Evolutionary conservation across 2,888 invertebrate genomes (phyloP).

Genomic region (Petrolisthes cinctipes): DNA sequence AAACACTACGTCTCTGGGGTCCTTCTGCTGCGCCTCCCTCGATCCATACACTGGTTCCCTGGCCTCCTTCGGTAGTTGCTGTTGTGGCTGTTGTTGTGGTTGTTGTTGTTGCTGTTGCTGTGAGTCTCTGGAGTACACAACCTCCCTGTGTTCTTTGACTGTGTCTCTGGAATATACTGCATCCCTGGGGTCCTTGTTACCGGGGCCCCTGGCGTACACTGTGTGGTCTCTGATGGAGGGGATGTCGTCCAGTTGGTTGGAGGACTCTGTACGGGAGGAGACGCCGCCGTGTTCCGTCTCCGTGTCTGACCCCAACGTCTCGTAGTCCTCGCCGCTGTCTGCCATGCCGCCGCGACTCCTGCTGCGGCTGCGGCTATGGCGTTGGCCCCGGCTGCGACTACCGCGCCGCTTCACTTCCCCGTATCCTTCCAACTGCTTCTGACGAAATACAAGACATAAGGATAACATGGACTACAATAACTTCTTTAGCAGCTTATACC

Average conservation of each 20-base stretch:
- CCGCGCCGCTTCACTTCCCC: constrained; percentile 52
- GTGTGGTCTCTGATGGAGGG: constrained; percentile 62
- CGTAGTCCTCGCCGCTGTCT: constrained; percentile 64
- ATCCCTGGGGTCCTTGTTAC: constrained; percentile 45
- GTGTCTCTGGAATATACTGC: constrained; percentile 50
- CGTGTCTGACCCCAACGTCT: constrained; percentile 54
- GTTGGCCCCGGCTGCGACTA: constrained; percentile 48
- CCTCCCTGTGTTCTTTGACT: constrained; percentile 36
- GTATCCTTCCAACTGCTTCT: constrained; percentile 49
- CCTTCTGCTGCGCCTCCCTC: constrained; percentile 35
- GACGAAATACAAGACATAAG: not conserved
- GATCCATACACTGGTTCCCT: constrained; percentile 37
- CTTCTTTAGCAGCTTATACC: not conserved
- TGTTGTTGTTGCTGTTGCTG: constrained; percentile 28
- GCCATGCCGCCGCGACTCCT: constrained; percentile 24
- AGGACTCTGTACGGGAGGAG: constrained; percentile 62
- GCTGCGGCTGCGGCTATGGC: constrained; percentile 46
- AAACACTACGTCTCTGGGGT: constrained; percentile 33
- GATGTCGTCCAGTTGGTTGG: constrained; percentile 64
- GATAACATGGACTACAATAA: not conserved
- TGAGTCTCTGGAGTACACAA: constrained; percentile 47
- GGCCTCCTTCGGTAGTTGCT: constrained; percentile 28
- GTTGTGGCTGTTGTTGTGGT: constrained; percentile 16
- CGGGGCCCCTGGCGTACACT: constrained; percentile 56
- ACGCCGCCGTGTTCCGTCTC: constrained; percentile 64